phyloP scores from a whole-genome alignment of 2,113 vertebrate genomes.

The Cyprinodon variegatus region DNA sequence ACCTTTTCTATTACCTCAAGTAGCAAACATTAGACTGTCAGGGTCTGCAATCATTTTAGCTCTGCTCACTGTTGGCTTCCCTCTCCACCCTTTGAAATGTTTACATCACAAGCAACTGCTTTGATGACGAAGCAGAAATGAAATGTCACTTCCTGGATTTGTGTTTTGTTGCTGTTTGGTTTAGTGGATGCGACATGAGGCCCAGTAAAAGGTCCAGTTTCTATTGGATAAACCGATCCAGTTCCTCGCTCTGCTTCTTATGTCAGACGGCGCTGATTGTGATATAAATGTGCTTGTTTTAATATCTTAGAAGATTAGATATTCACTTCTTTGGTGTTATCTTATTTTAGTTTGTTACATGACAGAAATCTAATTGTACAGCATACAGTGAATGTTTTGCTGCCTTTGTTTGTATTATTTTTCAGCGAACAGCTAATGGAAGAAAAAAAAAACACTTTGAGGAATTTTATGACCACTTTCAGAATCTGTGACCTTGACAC shows the following conservation, averaged over 20 bases:
- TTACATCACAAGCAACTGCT: neutral
- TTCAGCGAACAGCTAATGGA: neutral
- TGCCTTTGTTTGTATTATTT: neutral
- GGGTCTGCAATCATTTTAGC: slow-evolving; percentile 27
- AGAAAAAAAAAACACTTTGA: neutral
- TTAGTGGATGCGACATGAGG: neutral
- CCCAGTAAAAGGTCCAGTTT: neutral
- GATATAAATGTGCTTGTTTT: neutral
- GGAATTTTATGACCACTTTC: slow-evolving; percentile 36
- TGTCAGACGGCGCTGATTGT: neutral
- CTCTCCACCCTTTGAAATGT: neutral
- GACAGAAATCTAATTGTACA: neutral
- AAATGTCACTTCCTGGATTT: slow-evolving; percentile 2
- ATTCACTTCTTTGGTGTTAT: neutral
- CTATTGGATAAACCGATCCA: neutral
- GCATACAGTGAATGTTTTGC: slow-evolving; percentile 1
- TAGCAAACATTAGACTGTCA: slow-evolving; percentile 31
- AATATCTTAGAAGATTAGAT: neutral
- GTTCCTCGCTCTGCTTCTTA: neutral
- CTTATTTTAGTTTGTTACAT: neutral
- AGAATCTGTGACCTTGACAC: slow-evolving; percentile 35
- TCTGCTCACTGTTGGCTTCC: neutral
- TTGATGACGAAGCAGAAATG: slow-evolving; percentile 11
- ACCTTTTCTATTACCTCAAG: slow-evolving; percentile 46
- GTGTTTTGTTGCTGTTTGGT: neutral